phyloP scores from a whole-genome alignment of 2,113 vertebrate species.

The Prochilodus magdalenae region DNA sequence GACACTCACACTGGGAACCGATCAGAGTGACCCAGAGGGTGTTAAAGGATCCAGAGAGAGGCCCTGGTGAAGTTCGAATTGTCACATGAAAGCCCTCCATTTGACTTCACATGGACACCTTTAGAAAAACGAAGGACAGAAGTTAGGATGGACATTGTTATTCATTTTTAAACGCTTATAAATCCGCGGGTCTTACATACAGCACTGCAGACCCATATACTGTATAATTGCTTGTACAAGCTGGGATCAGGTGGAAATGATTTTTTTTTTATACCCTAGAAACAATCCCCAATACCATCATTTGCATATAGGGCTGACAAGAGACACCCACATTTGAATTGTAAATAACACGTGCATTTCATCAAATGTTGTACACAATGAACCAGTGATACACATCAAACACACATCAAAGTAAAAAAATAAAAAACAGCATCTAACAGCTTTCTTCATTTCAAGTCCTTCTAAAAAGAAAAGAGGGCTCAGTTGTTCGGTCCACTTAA shows the following conservation, averaged over 20 bases:
- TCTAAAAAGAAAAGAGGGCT: background rate
- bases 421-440: background rate
- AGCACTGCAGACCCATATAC: background rate
- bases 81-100: conserved; percentile 67
- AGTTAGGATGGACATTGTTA: background rate
- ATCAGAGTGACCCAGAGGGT: conserved; percentile 68
- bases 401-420: no score
- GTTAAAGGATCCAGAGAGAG: conserved; percentile 68
- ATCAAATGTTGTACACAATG: background rate
- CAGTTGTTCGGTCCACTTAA: background rate
- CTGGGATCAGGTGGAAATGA: background rate
- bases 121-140: background rate
- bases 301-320: conserved; percentile 55
- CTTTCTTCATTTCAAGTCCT: background rate
- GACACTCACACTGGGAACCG: conserved; percentile 65
- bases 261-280: background rate
- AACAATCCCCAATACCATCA: background rate
- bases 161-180: background rate
- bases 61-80: conserved; percentile 65
- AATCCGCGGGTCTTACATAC: background rate
- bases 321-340: conserved; percentile 55
- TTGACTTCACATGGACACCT: background rate
- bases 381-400: no score
- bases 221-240: background rate
- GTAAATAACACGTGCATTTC: conserved; percentile 40